Conservation (phyloP, 1,140 invertebrate species). For the Sweltsa coloradensis region DNA sequence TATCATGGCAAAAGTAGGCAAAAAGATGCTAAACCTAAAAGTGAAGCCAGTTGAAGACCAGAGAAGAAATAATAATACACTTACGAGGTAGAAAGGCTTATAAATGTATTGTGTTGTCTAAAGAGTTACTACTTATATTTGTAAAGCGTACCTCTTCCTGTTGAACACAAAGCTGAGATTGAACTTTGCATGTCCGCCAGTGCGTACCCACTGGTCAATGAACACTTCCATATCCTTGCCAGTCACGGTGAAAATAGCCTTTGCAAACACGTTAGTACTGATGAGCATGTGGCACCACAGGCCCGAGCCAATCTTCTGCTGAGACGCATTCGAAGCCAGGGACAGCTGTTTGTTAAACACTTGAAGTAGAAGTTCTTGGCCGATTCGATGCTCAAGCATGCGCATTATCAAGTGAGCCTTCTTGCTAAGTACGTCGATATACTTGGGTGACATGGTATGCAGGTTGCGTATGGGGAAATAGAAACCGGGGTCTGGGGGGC, state of each 20-base stretch:
- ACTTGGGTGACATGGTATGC: constrained; percentile 86
- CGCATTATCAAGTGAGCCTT: constrained; percentile 90
- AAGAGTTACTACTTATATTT: no score
- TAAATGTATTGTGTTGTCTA: no score
- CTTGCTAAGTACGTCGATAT: constrained; percentile 79
- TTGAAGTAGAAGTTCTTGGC: constrained; percentile 86
- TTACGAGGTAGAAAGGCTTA: no score
- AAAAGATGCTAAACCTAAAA: no score
- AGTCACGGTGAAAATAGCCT: constrained; percentile 94
- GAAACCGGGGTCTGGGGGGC: constrained; percentile 52
- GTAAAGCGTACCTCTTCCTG: constrained; percentile 58
- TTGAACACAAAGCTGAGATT: constrained; percentile 89
- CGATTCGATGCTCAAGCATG: constrained; percentile 94
- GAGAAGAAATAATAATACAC: no score
- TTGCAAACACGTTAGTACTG: constrained; percentile 86
- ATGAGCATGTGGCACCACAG: constrained; percentile 86
- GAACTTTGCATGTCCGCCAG: constrained; percentile 90
- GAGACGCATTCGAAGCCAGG: constrained; percentile 77
- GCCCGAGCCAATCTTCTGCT: constrained; percentile 69
- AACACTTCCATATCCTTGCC: constrained; percentile 98
- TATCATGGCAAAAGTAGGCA: no score
- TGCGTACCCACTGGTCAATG: constrained; percentile 94
- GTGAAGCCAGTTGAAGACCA: no score
- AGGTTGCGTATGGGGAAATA: constrained; percentile 81
- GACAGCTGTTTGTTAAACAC: constrained; percentile 95